Percentiles rank a stretch among this genome's conserved stretches.
These are phyloP conservation scores for Paragorgia papillata DNA, from an alignment of 92 coral and sea anemone genomes.

Conservation along the genomic window DNA sequence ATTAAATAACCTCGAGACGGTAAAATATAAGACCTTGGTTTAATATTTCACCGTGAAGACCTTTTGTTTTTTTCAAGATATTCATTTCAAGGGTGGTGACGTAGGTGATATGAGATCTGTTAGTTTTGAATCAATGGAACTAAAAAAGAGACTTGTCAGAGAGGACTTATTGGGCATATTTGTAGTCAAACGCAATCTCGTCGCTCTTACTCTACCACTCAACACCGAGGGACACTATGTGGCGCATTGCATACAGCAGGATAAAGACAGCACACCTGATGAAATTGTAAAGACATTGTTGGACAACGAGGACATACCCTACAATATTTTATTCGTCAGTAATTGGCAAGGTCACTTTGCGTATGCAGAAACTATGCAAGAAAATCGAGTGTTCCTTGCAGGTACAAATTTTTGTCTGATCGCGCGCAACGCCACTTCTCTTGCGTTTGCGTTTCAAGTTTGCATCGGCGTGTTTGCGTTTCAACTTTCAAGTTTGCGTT, in stretches of 20 bases:
- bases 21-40: too few relatives aligned
- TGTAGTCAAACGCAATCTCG: background rate
- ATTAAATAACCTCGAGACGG: too few relatives aligned
- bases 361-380: conserved; percentile 24
- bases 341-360: conserved; percentile 36
- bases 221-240: conserved; percentile 18
- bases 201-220: background rate
- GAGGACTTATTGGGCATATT: background rate
- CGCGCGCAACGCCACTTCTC: background rate
- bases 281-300: conserved; percentile 5
- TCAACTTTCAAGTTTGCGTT: too few relatives aligned
- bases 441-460: background rate
- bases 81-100: conserved; percentile 26
- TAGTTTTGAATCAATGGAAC: conserved; percentile 7
- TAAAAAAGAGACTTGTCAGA: background rate
- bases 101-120: background rate
- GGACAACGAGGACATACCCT: conserved; percentile 33
- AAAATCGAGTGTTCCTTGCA: conserved; percentile 31
- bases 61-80: background rate
- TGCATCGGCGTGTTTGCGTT: too few relatives aligned
- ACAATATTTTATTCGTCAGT: background rate
- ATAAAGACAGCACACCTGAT: background rate
- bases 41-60: too few relatives aligned
- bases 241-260: background rate
- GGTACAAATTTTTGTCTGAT: too few relatives aligned